Conservation (phyloP, 1,140 invertebrate genomes). For the Heliconius congener region DNA sequence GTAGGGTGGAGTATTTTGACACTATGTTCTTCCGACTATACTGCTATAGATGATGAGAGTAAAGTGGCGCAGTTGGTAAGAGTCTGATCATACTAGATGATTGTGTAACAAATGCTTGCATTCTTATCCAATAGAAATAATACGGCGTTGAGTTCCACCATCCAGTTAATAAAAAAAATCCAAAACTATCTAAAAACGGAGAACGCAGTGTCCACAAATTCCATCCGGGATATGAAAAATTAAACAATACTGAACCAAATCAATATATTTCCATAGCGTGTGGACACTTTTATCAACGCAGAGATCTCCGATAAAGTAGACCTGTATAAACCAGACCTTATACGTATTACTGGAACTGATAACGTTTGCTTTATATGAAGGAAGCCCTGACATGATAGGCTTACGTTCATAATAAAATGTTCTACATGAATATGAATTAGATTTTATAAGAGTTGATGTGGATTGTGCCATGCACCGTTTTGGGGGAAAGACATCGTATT, state of each 20-base stretch:
- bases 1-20: too few species aligned
- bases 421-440: constrained; percentile 23
- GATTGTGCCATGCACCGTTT: neutral
- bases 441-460: neutral
- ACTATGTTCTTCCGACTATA: too few species aligned
- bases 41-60: too few species aligned
- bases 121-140: neutral
- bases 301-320: constrained; percentile 30
- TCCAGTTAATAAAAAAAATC: neutral
- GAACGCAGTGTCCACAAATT: neutral
- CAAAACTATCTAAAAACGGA: neutral
- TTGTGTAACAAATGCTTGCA: neutral
- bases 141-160: neutral
- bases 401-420: constrained; percentile 27
- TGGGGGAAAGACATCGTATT: neutral
- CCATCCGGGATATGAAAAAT: neutral
- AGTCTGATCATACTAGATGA: too few species aligned
- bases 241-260: neutral
- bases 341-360: constrained; percentile 28
- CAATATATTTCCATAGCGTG: constrained; percentile 6
- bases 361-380: constrained; percentile 36
- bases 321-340: neutral
- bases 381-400: constrained; percentile 31
- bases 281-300: constrained; percentile 25
- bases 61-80: too few species aligned